These are phyloP conservation scores for Metellina segmentata DNA, from an alignment of 2,888 invertebrate genomes.

Conservation along the genomic window DNA sequence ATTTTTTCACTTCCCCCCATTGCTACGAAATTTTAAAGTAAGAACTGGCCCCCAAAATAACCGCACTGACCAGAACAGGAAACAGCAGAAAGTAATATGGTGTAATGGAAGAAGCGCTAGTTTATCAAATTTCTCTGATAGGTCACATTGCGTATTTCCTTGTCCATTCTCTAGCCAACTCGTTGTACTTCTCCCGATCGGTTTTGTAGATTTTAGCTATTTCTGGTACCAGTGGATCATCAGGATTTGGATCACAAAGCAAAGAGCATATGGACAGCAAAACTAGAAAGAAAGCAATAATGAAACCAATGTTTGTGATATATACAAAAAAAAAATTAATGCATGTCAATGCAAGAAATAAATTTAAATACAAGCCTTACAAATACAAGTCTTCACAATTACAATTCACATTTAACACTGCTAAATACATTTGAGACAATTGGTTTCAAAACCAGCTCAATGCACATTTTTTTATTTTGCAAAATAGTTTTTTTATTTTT, in stretches of 20 bases:
- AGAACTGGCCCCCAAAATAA: constrained; percentile 74
- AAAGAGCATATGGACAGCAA: constrained; percentile 99
- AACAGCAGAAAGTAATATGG: constrained; percentile 76
- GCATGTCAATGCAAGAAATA: too few species aligned
- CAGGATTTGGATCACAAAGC: constrained; percentile 99
- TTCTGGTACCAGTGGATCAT: constrained; percentile 99
- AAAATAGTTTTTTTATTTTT: too few species aligned
- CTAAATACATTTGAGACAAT: too few species aligned
- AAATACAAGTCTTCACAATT: too few species aligned
- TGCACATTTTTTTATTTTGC: too few species aligned
- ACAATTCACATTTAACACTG: too few species aligned
- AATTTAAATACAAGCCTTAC: too few species aligned
- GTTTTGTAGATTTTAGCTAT: constrained; percentile 99
- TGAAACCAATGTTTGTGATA: too few species aligned
- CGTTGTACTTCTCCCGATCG: constrained; percentile 99
- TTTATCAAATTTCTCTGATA: constrained; percentile 60
- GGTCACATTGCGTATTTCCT: constrained; percentile 98
- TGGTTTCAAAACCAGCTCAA: too few species aligned
- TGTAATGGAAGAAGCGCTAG: constrained; percentile 77
- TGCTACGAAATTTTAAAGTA: constrained; percentile 49
- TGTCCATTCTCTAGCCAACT: constrained; percentile 99
- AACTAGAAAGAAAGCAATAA: constrained; percentile 81
- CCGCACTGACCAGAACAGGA: constrained; percentile 76
- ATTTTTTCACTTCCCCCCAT: constrained; percentile 26
- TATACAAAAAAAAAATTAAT: too few species aligned